Conservation (phyloP, 2,888 invertebrate species). For the Camponotus fellah region DNA sequence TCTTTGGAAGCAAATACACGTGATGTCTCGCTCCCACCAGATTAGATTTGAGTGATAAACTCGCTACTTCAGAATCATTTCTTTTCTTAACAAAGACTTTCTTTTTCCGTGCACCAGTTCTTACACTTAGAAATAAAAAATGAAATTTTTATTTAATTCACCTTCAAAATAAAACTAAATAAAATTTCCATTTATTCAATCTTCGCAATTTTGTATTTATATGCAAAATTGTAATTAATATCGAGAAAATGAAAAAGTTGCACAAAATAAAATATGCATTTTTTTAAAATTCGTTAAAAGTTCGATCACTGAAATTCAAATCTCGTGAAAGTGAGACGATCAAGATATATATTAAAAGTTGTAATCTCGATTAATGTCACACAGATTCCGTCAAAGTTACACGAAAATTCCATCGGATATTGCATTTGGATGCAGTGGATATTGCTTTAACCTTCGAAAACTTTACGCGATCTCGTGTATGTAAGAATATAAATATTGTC, state of each 20-base stretch:
- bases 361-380: neutral
- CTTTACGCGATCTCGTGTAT: neutral
- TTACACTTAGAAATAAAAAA: neutral
- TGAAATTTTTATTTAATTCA: neutral
- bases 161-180: neutral
- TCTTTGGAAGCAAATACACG: slow-evolving; percentile 7
- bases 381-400: slow-evolving; percentile 11
- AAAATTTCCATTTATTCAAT: slow-evolving; percentile 1
- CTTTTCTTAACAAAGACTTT: neutral
- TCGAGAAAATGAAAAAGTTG: neutral
- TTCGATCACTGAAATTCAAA: neutral
- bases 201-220: neutral
- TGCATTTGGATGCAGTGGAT: neutral
- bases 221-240: neutral
- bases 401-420: neutral
- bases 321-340: neutral
- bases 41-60: neutral
- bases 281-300: neutral
- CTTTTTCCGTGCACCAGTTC: neutral
- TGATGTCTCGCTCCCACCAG: neutral
- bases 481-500: slow-evolving; percentile 47
- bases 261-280: neutral
- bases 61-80: neutral
- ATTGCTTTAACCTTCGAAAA: slow-evolving; percentile 48
- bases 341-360: neutral